Evolutionary conservation across 2,113 vertebrate genomes (phyloP).

Genomic region (Falco punctatus): DNA sequence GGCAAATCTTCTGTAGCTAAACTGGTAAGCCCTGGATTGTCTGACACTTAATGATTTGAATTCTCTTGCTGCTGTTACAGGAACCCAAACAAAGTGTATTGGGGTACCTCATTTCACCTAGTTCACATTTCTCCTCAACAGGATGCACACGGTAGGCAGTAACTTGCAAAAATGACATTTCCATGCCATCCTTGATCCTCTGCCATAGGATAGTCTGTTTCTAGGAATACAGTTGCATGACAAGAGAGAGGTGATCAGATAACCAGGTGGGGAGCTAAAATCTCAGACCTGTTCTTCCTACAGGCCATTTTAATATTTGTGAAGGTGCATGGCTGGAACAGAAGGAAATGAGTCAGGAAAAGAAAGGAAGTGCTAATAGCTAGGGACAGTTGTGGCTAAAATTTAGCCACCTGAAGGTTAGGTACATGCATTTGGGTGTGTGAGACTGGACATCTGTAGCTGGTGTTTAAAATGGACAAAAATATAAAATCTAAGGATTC

Average conservation of each 20-base stretch:
- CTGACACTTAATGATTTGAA: background rate
- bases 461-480: background rate
- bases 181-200: background rate
- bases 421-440: background rate
- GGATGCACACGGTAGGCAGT: background rate
- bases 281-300: background rate
- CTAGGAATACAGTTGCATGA: background rate
- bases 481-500: background rate
- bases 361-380: background rate
- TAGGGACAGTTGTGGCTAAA: background rate
- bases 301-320: background rate
- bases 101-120: background rate
- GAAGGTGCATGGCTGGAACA: background rate
- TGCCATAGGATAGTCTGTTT: background rate
- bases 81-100: background rate
- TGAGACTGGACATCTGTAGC: background rate
- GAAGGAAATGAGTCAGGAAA: background rate
- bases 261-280: background rate
- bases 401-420: background rate
- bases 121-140: background rate
- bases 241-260: background rate
- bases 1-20: background rate
- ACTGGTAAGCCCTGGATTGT: background rate
- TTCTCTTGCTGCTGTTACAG: background rate
- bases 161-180: background rate